Evolutionary conservation across 2,797 vertebrate species (phyloP).

Genomic region (Danionella dracula): DNA sequence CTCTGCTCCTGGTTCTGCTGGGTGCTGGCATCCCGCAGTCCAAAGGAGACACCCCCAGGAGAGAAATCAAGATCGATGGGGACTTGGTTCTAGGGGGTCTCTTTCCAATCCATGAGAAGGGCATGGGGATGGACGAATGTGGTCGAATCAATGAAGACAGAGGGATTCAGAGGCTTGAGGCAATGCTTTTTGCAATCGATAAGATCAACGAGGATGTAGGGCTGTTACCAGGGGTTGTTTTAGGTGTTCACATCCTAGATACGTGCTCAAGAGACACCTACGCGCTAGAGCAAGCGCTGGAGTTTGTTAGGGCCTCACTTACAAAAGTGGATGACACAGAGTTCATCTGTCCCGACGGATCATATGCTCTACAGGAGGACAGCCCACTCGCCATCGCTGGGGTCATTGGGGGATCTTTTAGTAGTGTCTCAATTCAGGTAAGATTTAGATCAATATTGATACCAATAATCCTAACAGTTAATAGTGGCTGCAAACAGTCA

Average conservation of each 20-base stretch:
- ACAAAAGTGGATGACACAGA: conserved; percentile 98
- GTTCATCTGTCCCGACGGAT: conserved; percentile 97
- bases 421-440: conserved; percentile 98
- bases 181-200: conserved; percentile 97
- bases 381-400: conserved; percentile 87
- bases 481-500: no score
- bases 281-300: conserved; percentile 88
- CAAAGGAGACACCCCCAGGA: conserved; percentile 82
- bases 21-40: conserved; percentile 74
- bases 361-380: conserved; percentile 91
- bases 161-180: conserved; percentile 94
- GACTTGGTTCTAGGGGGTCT: conserved; percentile 93
- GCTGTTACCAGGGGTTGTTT: conserved; percentile 85
- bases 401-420: conserved; percentile 94
- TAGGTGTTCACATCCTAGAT: conserved; percentile 96
- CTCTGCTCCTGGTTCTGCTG: conserved; percentile 77
- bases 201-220: conserved; percentile 85
- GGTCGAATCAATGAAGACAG: conserved; percentile 92
- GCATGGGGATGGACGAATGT: conserved; percentile 88
- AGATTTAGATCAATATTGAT: no score
- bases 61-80: conserved; percentile 95
- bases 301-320: conserved; percentile 94
- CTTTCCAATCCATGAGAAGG: conserved; percentile 96
- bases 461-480: no score
- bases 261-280: conserved; percentile 96